Percentiles rank a stretch among this genome's conserved stretches.
These are phyloP conservation scores for Alauda arvensis DNA, from an alignment of 2,797 vertebrate species.

Conservation along the genomic window DNA sequence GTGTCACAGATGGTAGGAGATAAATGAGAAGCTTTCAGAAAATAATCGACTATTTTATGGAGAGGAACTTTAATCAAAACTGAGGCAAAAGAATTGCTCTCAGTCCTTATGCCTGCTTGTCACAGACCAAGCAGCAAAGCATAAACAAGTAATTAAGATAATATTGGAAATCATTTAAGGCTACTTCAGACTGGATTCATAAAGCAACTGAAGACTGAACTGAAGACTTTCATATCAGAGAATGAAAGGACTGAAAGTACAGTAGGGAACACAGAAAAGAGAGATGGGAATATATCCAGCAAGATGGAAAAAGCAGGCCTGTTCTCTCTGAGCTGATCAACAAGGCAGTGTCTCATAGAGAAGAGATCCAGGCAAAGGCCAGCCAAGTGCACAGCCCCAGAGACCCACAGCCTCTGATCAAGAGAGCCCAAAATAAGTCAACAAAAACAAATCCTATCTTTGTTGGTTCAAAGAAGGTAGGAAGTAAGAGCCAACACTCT, in stretches of 20 bases:
- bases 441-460: constrained; percentile 50
- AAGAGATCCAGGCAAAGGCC: constrained; percentile 29
- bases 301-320: constrained; percentile 43
- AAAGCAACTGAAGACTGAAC: constrained; percentile 25
- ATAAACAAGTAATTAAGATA: constrained; percentile 21
- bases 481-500: neutral
- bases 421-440: constrained; percentile 38
- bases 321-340: constrained; percentile 35
- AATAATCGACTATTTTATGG: neutral
- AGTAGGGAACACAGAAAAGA: constrained; percentile 10
- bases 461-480: constrained; percentile 18
- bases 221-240: constrained; percentile 5
- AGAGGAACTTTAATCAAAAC: constrained; percentile 20
- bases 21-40: neutral
- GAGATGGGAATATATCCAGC: constrained; percentile 43
- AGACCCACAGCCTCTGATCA: constrained; percentile 28
- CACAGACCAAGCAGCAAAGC: neutral
- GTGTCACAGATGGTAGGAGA: neutral
- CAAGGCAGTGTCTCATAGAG: constrained; percentile 3
- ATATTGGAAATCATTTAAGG: neutral
- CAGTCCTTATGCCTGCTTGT: neutral
- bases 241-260: constrained; percentile 27
- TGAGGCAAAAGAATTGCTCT: neutral
- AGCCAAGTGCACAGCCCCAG: constrained; percentile 38
- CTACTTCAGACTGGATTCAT: constrained; percentile 13